These are phyloP conservation scores for Adrianichthys oophorus DNA, from an alignment of 2,797 vertebrate species.

Conservation along the genomic window DNA sequence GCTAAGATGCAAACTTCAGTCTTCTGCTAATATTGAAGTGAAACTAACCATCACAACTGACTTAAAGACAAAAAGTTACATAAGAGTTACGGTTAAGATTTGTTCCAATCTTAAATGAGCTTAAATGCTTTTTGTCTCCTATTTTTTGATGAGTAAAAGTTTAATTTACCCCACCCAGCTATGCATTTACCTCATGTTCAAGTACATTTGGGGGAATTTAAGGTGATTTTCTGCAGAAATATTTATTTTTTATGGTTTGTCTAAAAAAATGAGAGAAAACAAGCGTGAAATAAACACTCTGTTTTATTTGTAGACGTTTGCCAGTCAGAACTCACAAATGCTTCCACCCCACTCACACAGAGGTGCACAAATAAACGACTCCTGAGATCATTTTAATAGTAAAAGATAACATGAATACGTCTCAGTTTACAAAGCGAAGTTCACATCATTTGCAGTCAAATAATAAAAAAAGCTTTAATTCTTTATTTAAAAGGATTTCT, in stretches of 20 bases:
- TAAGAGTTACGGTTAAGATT: too few relatives aligned
- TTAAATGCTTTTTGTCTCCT: too few relatives aligned
- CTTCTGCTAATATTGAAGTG: too few relatives aligned
- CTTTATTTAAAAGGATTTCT: slow-evolving; percentile 22
- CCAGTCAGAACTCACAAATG: slow-evolving; percentile 52
- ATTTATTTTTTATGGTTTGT: not conserved
- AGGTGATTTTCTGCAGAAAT: not conserved
- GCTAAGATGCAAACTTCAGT: too few relatives aligned
- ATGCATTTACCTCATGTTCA: too few relatives aligned
- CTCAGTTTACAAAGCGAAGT: slow-evolving; percentile 43
- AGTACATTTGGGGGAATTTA: not conserved
- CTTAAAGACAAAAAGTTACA: too few relatives aligned
- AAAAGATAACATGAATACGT: slow-evolving; percentile 43
- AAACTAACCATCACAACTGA: too few relatives aligned
- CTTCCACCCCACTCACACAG: slow-evolving; percentile 34
- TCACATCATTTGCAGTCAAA: slow-evolving; percentile 33
- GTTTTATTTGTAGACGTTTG: slow-evolving; percentile 63
- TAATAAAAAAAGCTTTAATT: slow-evolving; percentile 36
- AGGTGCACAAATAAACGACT: slow-evolving; percentile 25
- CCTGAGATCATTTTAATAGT: slow-evolving; percentile 29
- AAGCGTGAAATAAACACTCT: slow-evolving; percentile 44
- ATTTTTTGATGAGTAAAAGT: too few relatives aligned
- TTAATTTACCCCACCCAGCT: too few relatives aligned
- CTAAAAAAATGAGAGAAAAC: slow-evolving; percentile 10
- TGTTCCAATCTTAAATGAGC: too few relatives aligned